Evolutionary conservation across 2,113 vertebrate genomes (phyloP), one percentile per base, ranked within the genome.

Genomic region (Festucalex cinctus): DNA sequence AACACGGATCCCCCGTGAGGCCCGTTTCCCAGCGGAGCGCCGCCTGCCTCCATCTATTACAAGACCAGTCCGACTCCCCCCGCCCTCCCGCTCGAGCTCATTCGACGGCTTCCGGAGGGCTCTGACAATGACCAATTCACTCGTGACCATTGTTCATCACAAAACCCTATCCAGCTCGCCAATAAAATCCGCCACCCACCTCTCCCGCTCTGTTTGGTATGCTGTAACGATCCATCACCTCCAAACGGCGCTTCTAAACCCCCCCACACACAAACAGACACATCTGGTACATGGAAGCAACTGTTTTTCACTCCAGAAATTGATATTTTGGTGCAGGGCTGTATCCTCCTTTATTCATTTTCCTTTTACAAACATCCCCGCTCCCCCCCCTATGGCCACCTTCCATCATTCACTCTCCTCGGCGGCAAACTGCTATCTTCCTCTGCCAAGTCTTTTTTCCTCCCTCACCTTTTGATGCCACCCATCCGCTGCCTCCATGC

Each of bases 101-200:
- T 89, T 87, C 87, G 86, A 86, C 84, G 71, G 78, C 81, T 79
- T 80, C 78, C 78, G 63, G 87, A 83, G 85, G 72, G 82, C 78
- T 88, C 69, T 86, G 87, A 86, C 85, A 86, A 90, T 88, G 88
- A 89, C 86, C 86, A 86, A 89, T 88, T 88, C 86, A 88, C 85
- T 86, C 79, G 76, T 82, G 79, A 79, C 76, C 82, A 83, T 89
- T 89, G 89, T 89, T 88, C 87, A 89, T 89, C 89, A 88, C 85
- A 87, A 81, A 86, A 53, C 77, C 77, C 82, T 85, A 85, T 86
- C 74, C 85, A 66, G 66, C 82, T 74, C 77, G 86, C 83, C 78
- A 82, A 84, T 85, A 84, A 85, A 85, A 83, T 83, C 76, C 82
- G 84, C 83, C 85, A 84, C 83, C 85, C 84, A 86, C 85, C 80